Base-by-base conservation (phyloP, 2,888 invertebrate genomes). In the Epinotia brunnichana region DNA sequence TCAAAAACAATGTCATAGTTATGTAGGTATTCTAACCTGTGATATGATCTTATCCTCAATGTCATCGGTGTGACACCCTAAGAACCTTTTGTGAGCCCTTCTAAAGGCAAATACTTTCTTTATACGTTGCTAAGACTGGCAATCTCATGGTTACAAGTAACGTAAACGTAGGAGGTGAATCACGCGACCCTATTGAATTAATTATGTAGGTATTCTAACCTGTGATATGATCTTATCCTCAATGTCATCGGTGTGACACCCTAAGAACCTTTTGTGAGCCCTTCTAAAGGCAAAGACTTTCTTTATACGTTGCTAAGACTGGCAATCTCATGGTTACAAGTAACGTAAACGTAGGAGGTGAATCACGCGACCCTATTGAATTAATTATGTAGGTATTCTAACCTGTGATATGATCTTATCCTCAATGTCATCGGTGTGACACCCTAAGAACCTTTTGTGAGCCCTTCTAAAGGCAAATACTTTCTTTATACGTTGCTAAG, bases 361-460 rank as follows among this genome's bases (percentile, higher is more conserved):
- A 72, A 56, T 67, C 67, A 68, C 29, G 56, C 48, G 15, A 48
- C n/a, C n/a, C n/a, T n/a, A n/a, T n/a, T n/a, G n/a, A n/a, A n/a
- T n/a, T n/a, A n/a, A n/a, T n/a, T n/a, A n/a, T n/a, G n/a, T n/a
- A n/a, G n/a, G n/a, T n/a, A n/a, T n/a, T n/a, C n/a, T n/a, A n/a
- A n/a, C n/a, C n/a, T n/a, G n/a, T n/a, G n/a, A n/a, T n/a, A n/a
- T n/a, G n/a, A n/a, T n/a, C n/a, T n/a, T n/a, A n/a, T n/a, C n/a
- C n/a, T n/a, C n/a, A n/a, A n/a, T n/a, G n/a, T n/a, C n/a, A n/a
- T n/a, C n/a, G n/a, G n/a, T n/a, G n/a, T n/a, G n/a, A n/a, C n/a
- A n/a, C n/a, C n/a, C n/a, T n/a, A n/a, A n/a, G n/a, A n/a, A n/a
- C n/a, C n/a, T n/a, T n/a, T n/a, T n/a, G n/a, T n/a, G n/a, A n/a